Percentiles rank a stretch among this genome's conserved stretches.
Conservation (phyloP, 2,797 vertebrate genomes). For the Macrochelys suwanniensis region DNA sequence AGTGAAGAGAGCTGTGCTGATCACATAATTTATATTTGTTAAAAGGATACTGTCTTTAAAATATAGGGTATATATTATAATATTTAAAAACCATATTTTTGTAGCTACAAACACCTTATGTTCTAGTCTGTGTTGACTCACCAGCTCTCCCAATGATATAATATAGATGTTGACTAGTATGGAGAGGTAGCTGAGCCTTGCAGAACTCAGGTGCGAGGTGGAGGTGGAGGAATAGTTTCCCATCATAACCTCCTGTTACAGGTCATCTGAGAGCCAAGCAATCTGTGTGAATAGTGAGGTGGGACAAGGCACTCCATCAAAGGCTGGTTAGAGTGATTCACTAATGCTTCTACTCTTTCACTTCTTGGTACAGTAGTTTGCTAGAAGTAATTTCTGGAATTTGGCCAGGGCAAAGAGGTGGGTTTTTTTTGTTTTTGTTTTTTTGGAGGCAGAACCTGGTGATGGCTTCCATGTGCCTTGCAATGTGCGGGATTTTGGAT, state of each 20-base stretch:
- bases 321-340: neutral
- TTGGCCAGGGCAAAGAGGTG: neutral
- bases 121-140: neutral
- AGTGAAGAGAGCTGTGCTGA: neutral
- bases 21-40: neutral
- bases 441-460: neutral
- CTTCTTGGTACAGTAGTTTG: rapidly evolving
- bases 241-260: neutral
- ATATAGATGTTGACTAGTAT: neutral
- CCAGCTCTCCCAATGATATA: neutral
- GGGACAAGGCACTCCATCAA: neutral
- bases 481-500: neutral
- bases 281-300: neutral
- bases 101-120: neutral
- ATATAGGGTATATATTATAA: neutral
- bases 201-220: neutral
- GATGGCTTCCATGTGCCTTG: neutral
- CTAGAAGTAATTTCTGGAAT: neutral
- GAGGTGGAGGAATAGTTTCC: neutral
- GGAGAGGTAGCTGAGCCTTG: neutral
- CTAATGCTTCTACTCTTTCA: neutral
- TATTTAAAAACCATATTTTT: neutral
- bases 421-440: neutral
- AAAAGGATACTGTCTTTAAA: neutral
- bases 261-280: neutral